Evolutionary conservation across 2,113 vertebrate species (phyloP), one percentile per base, ranked within the genome.

Genomic region (Muntiacus reevesi): DNA sequence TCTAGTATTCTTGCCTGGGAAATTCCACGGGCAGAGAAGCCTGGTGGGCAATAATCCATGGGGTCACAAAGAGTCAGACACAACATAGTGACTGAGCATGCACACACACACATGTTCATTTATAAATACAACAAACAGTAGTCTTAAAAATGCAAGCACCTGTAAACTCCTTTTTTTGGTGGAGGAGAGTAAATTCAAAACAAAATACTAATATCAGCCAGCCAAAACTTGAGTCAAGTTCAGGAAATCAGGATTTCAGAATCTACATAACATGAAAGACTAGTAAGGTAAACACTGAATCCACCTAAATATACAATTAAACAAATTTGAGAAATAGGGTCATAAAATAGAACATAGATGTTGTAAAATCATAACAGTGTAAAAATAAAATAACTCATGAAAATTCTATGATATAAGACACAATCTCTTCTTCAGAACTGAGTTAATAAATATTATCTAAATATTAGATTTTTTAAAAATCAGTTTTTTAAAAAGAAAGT

Each of bases 321-420:
- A 86, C 43, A 71, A 86, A 5, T 96, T 2, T 54, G 71, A 93
- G 45, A 88, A 74, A 91, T 2, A 87, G 30, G 14, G 33, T 67
- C 15, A 59, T 59, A 92, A 88, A 97, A 91, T 28, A 79, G 36
- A 90, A 78, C 81, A 17, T 64, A 76, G 91, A 97, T 87, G 55
- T 84, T 89, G 87, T 52, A 76, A 78, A 89, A 87, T 30, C 10
- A 87, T 33, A 27, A 36, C 62, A 90, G 59, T 67, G 10, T 54
- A 47, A 79, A 64, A 91, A 87, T 54, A 67, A 87, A 91, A 55
- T 50, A 91, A 62, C 47, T 84, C 40, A 88, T 67, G 23, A 83
- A 92, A 92, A 52, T 57, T 6, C 33, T 91, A 15, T 57, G 27
- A 52, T 76, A 2, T 40, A 96, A 84, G 55, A 83, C 23, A 64